Evolutionary conservation across 2,888 invertebrate species (phyloP).

Genomic region (Mechanitis messenoides): DNA sequence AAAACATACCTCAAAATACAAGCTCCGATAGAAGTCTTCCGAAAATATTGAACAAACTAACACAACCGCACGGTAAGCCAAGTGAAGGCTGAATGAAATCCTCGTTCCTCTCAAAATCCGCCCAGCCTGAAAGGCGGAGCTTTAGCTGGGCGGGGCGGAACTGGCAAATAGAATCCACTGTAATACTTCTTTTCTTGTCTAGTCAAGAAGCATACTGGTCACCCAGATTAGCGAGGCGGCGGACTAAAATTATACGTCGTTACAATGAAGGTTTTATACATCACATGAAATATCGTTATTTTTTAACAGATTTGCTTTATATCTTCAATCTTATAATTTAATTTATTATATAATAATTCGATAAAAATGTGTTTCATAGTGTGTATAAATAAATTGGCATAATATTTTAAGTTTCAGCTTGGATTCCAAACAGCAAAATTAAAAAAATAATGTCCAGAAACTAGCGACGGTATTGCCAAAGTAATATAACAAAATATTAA

Average conservation of each 20-base stretch:
- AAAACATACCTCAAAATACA: slow-evolving; percentile 33
- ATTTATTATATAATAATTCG: no score
- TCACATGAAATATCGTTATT: slow-evolving; percentile 11
- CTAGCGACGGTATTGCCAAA: no score
- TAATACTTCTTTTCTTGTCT: slow-evolving; percentile 57
- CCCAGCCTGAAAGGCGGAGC: slow-evolving; percentile 62
- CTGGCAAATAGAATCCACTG: slow-evolving; percentile 60
- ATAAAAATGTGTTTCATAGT: no score
- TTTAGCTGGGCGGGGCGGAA: slow-evolving; percentile 53
- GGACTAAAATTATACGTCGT: slow-evolving; percentile 27
- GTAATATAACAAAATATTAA: no score
- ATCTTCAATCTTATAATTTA: background rate
- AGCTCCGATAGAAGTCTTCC: slow-evolving; percentile 2
- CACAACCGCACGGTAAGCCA: slow-evolving; percentile 35
- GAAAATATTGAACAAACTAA: slow-evolving; percentile 14
- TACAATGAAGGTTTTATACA: slow-evolving; percentile 14
- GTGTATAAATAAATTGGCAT: no score
- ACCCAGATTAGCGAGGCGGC: slow-evolving; percentile 43
- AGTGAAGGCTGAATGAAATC: slow-evolving; percentile 43
- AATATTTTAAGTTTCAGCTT: no score
- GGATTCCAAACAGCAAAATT: no score
- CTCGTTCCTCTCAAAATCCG: slow-evolving; percentile 36
- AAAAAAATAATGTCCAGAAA: no score
- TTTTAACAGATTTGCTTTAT: slow-evolving; percentile 6
- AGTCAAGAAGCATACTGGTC: slow-evolving; percentile 56